phyloP scores from a whole-genome alignment of 2,888 invertebrate genomes.

The Trypoxylon attenuatum region DNA sequence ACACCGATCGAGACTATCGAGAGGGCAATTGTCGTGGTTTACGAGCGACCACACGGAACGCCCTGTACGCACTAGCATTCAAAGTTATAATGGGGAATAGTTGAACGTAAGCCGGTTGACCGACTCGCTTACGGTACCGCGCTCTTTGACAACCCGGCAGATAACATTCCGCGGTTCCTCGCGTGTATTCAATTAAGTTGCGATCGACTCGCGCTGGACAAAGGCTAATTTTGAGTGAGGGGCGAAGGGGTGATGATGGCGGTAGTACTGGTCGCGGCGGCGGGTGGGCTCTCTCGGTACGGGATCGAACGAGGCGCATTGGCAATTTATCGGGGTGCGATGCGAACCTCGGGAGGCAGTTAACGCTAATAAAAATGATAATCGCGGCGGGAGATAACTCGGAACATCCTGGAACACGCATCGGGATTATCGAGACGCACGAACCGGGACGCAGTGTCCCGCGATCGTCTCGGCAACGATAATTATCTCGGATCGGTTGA shows the following conservation, averaged over 20 bases:
- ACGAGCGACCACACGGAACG: too few species aligned
- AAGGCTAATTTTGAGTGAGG: background rate
- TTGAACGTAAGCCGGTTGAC: too few species aligned
- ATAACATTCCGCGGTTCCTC: too few species aligned
- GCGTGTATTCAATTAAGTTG: background rate
- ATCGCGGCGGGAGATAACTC: conserved; percentile 11
- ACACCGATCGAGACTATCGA: too few species aligned
- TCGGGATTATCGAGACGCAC: conserved; percentile 38
- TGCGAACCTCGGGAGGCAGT: background rate
- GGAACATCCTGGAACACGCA: conserved; percentile 26
- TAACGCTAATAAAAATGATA: conserved; percentile 6
- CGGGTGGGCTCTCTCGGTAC: too few species aligned
- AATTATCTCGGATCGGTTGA: conserved; percentile 61
- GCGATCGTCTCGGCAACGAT: conserved; percentile 54
- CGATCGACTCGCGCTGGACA: background rate
- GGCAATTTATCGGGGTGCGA: background rate
- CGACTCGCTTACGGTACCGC: too few species aligned
- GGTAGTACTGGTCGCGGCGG: too few species aligned
- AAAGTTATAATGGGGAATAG: too few species aligned
- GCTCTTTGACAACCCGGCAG: too few species aligned
- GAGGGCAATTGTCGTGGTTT: too few species aligned
- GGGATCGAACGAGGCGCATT: background rate
- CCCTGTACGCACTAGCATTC: too few species aligned
- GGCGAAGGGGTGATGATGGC: too few species aligned
- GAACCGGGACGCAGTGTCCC: conserved; percentile 33